Percentiles rank a stretch among this genome's conserved stretches.
Conservation (phyloP, 2,888 invertebrate species). For the Molorchus minor region DNA sequence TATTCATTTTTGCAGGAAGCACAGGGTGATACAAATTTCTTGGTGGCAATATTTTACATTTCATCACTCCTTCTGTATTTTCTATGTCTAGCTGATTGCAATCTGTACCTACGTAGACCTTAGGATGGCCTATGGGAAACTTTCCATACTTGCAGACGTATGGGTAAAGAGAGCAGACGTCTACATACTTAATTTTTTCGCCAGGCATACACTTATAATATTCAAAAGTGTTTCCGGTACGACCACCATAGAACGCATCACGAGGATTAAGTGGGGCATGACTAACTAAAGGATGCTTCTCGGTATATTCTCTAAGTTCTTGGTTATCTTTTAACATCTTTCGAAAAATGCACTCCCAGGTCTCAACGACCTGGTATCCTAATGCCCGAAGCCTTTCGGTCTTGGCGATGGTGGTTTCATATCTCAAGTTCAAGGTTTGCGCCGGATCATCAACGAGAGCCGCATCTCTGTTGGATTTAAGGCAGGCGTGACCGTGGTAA, state of each 20-base stretch:
- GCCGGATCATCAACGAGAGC: slow-evolving; percentile 10
- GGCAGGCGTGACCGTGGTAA: slow-evolving; percentile 30
- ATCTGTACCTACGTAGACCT: slow-evolving; percentile 24
- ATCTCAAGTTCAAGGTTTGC: slow-evolving; percentile 20
- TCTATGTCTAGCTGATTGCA: slow-evolving; percentile 33
- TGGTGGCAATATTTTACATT: slow-evolving; percentile 40
- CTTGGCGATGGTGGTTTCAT: slow-evolving; percentile 28
- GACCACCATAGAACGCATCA: background rate
- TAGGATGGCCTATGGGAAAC: slow-evolving; percentile 50
- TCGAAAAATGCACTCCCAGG: slow-evolving; percentile 36
- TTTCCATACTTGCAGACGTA: slow-evolving; percentile 47
- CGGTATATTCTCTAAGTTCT: slow-evolving; percentile 9
- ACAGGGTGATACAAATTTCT: slow-evolving; percentile 39
- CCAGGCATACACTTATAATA: slow-evolving; percentile 19
- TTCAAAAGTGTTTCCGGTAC: slow-evolving; percentile 22
- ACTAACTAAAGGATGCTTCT: slow-evolving; percentile 24
- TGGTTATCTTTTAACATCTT: slow-evolving; percentile 9
- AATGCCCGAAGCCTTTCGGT: background rate
- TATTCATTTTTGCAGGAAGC: slow-evolving; percentile 33
- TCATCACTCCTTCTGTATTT: slow-evolving; percentile 31
- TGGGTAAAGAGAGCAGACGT: slow-evolving; percentile 46
- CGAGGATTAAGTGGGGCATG: slow-evolving; percentile 19
- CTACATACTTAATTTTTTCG: slow-evolving; percentile 44
- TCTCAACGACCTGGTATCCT: slow-evolving; percentile 22
- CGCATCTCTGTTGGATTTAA: slow-evolving; percentile 24